A percentile compares a stretch with the other conserved stretches of the same genome.
Conservation (phyloP, 92 coral and sea anemone genomes). For the Scolanthus callimorphus region DNA sequence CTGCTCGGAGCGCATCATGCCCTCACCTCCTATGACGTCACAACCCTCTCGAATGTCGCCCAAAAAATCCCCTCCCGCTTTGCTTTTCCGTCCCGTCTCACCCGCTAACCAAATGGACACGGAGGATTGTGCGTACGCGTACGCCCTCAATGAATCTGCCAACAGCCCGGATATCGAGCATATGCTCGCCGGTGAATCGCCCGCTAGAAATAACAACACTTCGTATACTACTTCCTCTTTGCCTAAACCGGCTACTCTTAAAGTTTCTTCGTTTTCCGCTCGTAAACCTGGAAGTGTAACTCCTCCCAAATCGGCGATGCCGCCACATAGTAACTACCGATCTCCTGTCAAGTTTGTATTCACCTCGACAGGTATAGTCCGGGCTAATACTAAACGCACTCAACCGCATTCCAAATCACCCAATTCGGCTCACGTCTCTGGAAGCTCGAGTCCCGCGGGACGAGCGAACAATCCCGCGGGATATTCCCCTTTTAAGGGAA, state of each 20-base stretch:
- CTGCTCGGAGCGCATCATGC: background rate
- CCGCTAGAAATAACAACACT: background rate
- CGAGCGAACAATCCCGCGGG: too few relatives aligned
- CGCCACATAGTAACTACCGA: background rate
- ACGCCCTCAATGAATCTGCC: conserved; percentile 67
- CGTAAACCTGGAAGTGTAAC: background rate
- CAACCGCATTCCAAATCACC: background rate
- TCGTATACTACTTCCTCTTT: background rate
- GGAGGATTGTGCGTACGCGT: conserved; percentile 55
- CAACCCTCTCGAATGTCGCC: background rate
- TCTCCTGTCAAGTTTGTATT: background rate
- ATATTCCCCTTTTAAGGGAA: background rate
- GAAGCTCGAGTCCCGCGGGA: too few relatives aligned
- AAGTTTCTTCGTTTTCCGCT: background rate
- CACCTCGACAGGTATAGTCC: background rate
- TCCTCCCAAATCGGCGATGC: background rate
- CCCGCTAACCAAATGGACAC: conserved; percentile 35
- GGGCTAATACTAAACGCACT: background rate
- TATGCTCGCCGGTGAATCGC: conserved; percentile 56
- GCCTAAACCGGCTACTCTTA: background rate
- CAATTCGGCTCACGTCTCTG: background rate
- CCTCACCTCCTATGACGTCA: background rate
- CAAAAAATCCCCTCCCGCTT: conserved; percentile 20
- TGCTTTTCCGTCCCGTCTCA: conserved; percentile 56
- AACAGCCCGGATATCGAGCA: conserved; percentile 67